A percentile compares a stretch with the other conserved stretches of the same genome.
phyloP scores from a whole-genome alignment of 2,888 invertebrate species.

The Erebia epiphron region DNA sequence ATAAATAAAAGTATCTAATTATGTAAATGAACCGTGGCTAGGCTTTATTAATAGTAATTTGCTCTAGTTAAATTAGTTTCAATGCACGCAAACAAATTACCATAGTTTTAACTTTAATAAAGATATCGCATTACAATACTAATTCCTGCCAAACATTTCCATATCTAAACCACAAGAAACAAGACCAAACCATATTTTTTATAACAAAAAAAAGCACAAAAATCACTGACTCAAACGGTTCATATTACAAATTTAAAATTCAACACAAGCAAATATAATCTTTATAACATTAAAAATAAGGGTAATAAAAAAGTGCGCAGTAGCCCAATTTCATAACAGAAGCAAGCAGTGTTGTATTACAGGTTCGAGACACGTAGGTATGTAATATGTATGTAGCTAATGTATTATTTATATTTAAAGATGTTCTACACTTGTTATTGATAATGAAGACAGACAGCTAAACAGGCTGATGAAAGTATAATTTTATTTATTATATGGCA shows the following conservation, averaged over 20 bases:
- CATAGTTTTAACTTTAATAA: neutral
- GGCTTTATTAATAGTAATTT: no score
- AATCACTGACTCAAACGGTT: slow-evolving; percentile 63
- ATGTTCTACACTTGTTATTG: slow-evolving; percentile 42
- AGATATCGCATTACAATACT: slow-evolving; percentile 1
- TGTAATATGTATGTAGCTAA: slow-evolving; percentile 41
- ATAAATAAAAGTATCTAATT: no score
- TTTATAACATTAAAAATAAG: slow-evolving; percentile 43
- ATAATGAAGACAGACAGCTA: slow-evolving; percentile 41
- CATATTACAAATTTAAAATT: slow-evolving; percentile 59
- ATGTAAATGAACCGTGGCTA: no score
- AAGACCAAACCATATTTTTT: slow-evolving; percentile 27
- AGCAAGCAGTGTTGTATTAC: slow-evolving; percentile 64
- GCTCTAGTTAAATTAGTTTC: neutral
- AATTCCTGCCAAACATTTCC: slow-evolving; percentile 14
- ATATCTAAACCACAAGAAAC: slow-evolving; percentile 17
- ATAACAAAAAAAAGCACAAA: slow-evolving; percentile 44
- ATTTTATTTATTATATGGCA: slow-evolving; percentile 26
- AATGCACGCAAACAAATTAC: neutral
- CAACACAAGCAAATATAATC: slow-evolving; percentile 42
- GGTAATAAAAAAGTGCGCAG: slow-evolving; percentile 40
- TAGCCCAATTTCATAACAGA: slow-evolving; percentile 61
- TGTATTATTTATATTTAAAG: slow-evolving; percentile 47
- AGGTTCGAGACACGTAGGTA: slow-evolving; percentile 51
- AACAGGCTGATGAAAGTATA: slow-evolving; percentile 40